Evolutionary conservation across 2,113 vertebrate genomes (phyloP), one percentile per base, ranked within the genome.

Genomic region (Nerophis ophidion): DNA sequence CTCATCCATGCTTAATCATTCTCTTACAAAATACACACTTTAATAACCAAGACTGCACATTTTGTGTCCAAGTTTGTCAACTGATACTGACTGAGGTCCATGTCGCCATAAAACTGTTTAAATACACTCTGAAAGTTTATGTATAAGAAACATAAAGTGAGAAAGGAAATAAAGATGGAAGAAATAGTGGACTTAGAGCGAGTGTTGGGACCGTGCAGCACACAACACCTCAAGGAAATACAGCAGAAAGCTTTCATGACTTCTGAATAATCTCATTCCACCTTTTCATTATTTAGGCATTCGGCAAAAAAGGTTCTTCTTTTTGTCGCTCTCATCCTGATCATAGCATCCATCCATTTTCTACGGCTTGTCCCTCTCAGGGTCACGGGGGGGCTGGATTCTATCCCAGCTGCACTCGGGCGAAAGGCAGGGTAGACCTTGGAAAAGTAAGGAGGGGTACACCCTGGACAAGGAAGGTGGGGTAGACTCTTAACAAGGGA

Each of bases 231-330:
- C 63, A 72, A 33, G 77, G 65, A 73, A 63, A 68, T 74, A 88
- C 85, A 88, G 69, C 48, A 33, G 83, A 91, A 87, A 16, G 75
- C 84, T 90, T 89, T 88, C 87, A 89, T 59, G 48, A 35, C 55
- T 66, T 75, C 63, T 71, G 55, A 44, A 7, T 68, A 61, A 58
- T 12, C 67, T 63, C 68, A 11, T 61, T 65, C 61, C 16, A 6
- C 46, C 15, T 10, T 75, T 89, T 60, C 70, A 86, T 88, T 86
- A 88, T 90, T 88, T 71, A 86, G 54, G 63, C 59, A 56, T 44
- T 8, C 8, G 48, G 48, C 14, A 26, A 26, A 26, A 4, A 26
- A 26, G 26, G 26, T 26, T 26, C 17, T 53, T 59, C 62, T 57
- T 48, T 40, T 7, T 65, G 57, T 74, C 48, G 60, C 60, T 68